Conservation (phyloP, 2,797 vertebrate species). For the Mallotus villosus region DNA sequence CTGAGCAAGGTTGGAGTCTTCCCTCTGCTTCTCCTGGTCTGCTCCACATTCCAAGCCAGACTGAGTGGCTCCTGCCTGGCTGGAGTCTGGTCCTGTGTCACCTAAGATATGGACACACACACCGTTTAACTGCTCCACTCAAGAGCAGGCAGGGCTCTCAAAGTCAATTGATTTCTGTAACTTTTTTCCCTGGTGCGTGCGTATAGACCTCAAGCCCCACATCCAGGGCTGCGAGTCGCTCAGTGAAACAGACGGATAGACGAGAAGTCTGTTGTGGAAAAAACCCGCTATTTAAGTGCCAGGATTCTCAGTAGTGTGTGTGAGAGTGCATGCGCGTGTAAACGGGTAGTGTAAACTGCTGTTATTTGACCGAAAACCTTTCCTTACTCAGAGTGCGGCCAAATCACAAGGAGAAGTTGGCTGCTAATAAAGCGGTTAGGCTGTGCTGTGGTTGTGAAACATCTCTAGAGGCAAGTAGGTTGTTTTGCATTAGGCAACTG, state of each 20-base stretch:
- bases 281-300: conserved; percentile 44
- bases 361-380: conserved; percentile 24
- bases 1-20: neutral
- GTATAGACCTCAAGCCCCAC: conserved; percentile 26
- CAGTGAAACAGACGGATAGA: conserved; percentile 9
- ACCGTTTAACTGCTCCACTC: conserved; percentile 38
- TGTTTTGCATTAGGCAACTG: neutral
- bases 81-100: conserved; percentile 66
- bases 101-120: conserved; percentile 53
- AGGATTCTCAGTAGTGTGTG: conserved; percentile 9
- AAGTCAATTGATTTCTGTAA: conserved; percentile 55
- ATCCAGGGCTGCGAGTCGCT: conserved; percentile 36
- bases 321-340: conserved; percentile 11
- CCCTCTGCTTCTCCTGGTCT: neutral
- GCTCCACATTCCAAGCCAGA: conserved; percentile 61
- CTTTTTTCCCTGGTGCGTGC: neutral
- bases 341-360: conserved; percentile 30
- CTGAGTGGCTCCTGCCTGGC: conserved; percentile 67
- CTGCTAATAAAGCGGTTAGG: neutral
- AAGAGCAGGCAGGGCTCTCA: conserved; percentile 49
- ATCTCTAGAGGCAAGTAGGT: neutral
- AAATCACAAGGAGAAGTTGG: neutral
- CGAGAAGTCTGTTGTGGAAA: conserved; percentile 16
- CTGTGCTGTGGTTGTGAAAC: neutral
- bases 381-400: neutral